phyloP scores from a whole-genome alignment of 2,888 invertebrate genomes.

The Seira sanloemensis region DNA sequence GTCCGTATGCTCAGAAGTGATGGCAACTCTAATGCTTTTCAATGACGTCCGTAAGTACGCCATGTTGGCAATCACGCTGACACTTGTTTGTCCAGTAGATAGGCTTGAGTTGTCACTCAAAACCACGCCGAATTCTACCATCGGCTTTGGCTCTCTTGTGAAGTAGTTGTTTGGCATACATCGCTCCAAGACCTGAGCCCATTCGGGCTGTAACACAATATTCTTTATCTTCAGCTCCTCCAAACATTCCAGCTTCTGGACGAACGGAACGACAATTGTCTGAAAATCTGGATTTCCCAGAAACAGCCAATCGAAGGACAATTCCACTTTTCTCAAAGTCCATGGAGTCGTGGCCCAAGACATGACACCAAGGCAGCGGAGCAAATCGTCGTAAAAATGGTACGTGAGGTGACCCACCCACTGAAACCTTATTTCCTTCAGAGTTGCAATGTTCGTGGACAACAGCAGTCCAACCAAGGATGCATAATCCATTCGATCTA shows the following conservation, averaged over 20 bases:
- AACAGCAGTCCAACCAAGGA: constrained; percentile 57
- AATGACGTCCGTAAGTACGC: constrained; percentile 38
- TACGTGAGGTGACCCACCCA: constrained; percentile 61
- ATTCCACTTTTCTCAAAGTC: constrained; percentile 51
- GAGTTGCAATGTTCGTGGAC: constrained; percentile 32
- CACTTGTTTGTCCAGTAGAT: constrained; percentile 36
- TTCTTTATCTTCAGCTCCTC: constrained; percentile 58
- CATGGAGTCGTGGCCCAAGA: constrained; percentile 42
- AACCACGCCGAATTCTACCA: constrained; percentile 58
- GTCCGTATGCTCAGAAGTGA: constrained; percentile 49
- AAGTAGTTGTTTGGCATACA: constrained; percentile 51
- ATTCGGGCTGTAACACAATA: constrained; percentile 63
- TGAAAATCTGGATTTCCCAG: constrained; percentile 66
- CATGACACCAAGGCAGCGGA: constrained; percentile 55
- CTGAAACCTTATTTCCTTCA: constrained; percentile 56
- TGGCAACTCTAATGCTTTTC: constrained; percentile 52
- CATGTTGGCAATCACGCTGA: constrained; percentile 34
- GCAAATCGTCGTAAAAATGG: constrained; percentile 65
- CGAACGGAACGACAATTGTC: constrained; percentile 61
- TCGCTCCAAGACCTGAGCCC: constrained; percentile 46
- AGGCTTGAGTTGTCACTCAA: constrained; percentile 60
- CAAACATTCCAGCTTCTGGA: constrained; percentile 50
- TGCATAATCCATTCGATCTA: constrained; percentile 60
- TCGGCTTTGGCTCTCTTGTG: constrained; percentile 12
- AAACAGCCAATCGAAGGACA: constrained; percentile 68